phyloP scores from a whole-genome alignment of 2,888 invertebrate genomes.

The Byasa hedistus region DNA sequence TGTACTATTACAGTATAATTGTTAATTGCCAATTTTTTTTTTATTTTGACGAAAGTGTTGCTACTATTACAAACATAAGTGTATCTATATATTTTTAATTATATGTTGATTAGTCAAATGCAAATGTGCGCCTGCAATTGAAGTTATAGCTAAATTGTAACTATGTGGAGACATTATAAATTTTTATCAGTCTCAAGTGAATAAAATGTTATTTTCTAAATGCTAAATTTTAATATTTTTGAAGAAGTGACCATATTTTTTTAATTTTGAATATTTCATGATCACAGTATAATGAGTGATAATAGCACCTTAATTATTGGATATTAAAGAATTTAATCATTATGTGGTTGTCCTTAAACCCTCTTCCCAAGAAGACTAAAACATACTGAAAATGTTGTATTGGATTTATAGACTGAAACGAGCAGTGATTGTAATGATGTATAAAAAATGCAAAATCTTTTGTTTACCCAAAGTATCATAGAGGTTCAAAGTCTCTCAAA shows the following conservation, averaged over 20 bases:
- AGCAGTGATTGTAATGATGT: too few species aligned
- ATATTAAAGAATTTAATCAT: neutral
- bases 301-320: neutral
- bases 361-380: neutral
- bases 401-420: too few species aligned
- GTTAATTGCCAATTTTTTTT: too few species aligned
- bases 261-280: neutral
- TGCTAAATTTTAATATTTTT: neutral
- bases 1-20: too few species aligned
- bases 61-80: neutral
- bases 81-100: neutral
- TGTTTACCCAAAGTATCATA: neutral
- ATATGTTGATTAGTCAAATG: neutral
- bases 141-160: neutral
- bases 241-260: neutral
- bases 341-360: neutral
- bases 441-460: too few species aligned
- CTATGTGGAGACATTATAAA: neutral
- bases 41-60: too few species aligned
- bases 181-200: too few species aligned
- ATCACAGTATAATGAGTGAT: neutral
- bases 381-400: neutral
- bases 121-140: neutral
- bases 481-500: neutral
- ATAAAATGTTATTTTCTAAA: neutral